phyloP scores from a whole-genome alignment of 2,888 invertebrate species.

The Nematopogon swammerdamellus region DNA sequence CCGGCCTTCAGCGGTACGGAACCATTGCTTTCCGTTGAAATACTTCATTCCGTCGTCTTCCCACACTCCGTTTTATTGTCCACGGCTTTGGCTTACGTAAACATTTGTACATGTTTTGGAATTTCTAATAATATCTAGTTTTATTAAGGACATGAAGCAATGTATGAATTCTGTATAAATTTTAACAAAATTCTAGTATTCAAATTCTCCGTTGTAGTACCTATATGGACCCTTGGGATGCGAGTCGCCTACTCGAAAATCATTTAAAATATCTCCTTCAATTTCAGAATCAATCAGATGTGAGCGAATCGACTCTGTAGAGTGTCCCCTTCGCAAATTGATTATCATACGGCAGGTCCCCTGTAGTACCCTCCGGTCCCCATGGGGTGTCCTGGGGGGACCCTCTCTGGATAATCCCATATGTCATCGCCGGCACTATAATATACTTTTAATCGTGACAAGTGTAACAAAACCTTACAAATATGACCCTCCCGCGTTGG shows the following conservation, averaged over 20 bases:
- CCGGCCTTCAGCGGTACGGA: too few species aligned
- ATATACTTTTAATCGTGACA: constrained; percentile 6
- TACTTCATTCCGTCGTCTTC: too few species aligned
- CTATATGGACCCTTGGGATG: too few species aligned
- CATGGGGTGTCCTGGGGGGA: not conserved
- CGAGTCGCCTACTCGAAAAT: not conserved
- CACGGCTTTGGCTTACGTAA: too few species aligned
- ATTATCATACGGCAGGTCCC: not conserved
- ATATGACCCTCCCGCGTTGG: not conserved
- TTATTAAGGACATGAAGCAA: too few species aligned
- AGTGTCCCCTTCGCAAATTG: not conserved
- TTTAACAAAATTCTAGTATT: too few species aligned
- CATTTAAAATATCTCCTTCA: not conserved
- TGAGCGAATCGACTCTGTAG: not conserved
- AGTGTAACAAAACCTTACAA: constrained; percentile 4
- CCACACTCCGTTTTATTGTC: too few species aligned
- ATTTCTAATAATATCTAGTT: too few species aligned
- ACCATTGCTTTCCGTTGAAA: too few species aligned
- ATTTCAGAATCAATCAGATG: not conserved
- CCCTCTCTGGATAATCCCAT: not conserved
- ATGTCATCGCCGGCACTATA: not conserved
- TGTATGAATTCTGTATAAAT: too few species aligned
- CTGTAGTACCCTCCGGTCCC: not conserved
- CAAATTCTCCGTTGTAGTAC: too few species aligned
- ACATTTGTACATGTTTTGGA: too few species aligned